Evolutionary conservation across 2,113 vertebrate species (phyloP).

Genomic region (Typhlomys cinereus): DNA sequence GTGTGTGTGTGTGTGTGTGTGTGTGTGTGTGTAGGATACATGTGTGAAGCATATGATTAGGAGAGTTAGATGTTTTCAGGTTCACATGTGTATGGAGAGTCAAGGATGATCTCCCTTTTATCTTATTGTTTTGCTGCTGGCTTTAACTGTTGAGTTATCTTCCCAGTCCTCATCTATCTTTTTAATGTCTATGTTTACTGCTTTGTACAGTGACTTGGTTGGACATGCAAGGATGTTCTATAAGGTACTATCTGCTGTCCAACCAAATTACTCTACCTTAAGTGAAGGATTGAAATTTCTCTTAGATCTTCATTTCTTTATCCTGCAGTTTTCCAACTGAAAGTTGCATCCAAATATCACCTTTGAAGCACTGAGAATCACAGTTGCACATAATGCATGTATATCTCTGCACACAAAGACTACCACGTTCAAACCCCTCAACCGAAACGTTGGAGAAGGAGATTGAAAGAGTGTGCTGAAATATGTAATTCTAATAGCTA

Average conservation of each 20-base stretch:
- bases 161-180: too few species aligned
- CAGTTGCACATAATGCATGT: not conserved
- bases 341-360: not conserved
- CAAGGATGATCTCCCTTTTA: too few species aligned
- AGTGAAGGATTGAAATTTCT: not conserved
- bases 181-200: too few species aligned
- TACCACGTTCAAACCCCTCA: not conserved
- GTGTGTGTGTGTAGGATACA: too few species aligned
- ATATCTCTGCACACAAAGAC: accelerated
- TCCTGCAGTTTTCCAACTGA: not conserved
- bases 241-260: not conserved
- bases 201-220: not conserved
- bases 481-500: not conserved
- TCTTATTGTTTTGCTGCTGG: too few species aligned
- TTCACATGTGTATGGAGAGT: too few species aligned
- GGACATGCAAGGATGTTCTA: not conserved
- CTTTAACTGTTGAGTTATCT: too few species aligned
- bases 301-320: not conserved
- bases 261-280: not conserved
- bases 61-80: too few species aligned
- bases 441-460: not conserved
- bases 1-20: too few species aligned
- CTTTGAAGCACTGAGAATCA: not conserved
- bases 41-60: too few species aligned
- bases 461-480: not conserved